Conservation (phyloP, 2,797 vertebrate genomes). For the Arctocebus calabarensis region DNA sequence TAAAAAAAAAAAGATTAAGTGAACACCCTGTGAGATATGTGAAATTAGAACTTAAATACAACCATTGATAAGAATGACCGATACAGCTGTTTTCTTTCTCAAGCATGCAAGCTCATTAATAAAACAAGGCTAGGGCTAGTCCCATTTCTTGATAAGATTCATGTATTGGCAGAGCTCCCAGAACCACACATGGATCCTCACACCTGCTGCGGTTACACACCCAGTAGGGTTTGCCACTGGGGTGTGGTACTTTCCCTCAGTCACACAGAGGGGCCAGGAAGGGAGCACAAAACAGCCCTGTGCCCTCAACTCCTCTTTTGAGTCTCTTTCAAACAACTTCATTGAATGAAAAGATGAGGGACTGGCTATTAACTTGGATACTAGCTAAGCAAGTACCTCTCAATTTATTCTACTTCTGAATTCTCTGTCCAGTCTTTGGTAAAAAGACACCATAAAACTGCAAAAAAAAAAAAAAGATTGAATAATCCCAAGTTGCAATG, state of each 20-base stretch:
- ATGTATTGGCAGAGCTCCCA: not conserved
- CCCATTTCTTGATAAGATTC: not conserved
- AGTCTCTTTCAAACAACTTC: conserved; percentile 35
- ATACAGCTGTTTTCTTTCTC: conserved; percentile 60
- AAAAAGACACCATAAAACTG: conserved; percentile 3
- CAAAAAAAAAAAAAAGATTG: not conserved
- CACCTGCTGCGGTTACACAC: not conserved
- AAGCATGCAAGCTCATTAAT: not conserved
- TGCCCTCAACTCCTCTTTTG: not conserved
- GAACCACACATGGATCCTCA: not conserved
- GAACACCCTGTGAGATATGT: not conserved
- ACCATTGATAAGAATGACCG: not conserved
- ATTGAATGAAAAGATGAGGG: not conserved
- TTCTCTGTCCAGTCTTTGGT: not conserved
- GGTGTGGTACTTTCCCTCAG: not conserved
- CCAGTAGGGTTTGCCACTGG: not conserved
- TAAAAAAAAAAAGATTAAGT: not conserved
- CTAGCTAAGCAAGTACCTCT: conserved; percentile 44
- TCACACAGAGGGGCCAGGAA: not conserved
- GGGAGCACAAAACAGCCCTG: not conserved
- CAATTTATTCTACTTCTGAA: conserved; percentile 51
- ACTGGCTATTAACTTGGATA: conserved; percentile 40
- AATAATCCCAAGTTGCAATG: not conserved
- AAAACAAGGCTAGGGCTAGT: not conserved
- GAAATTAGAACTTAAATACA: conserved; percentile 47